Evolutionary conservation across 1,140 invertebrate genomes (phyloP).

Genomic region (Bilobella aurantiaca): DNA sequence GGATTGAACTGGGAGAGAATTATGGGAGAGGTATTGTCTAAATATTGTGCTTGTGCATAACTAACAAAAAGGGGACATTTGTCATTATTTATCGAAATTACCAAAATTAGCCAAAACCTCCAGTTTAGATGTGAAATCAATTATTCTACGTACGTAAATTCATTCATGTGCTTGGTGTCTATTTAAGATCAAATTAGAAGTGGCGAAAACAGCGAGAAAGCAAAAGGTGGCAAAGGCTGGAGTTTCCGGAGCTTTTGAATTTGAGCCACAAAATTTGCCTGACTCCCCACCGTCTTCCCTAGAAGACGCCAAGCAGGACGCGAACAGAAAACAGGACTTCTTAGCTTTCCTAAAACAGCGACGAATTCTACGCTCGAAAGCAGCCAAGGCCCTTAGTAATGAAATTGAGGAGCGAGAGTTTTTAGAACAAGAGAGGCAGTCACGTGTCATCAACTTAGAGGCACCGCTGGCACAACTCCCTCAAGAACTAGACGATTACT

Average conservation of each 20-base stretch:
- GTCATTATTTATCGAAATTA: too few species aligned
- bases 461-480: too few species aligned
- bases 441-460: too few species aligned
- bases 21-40: slow-evolving; percentile 43
- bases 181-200: background rate
- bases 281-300: background rate
- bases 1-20: slow-evolving; percentile 56
- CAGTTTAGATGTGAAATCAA: background rate
- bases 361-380: slow-evolving; percentile 4
- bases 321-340: slow-evolving; percentile 16
- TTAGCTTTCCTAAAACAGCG: slow-evolving; percentile 20
- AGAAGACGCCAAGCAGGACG: background rate
- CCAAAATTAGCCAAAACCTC: too few species aligned
- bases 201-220: background rate
- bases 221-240: background rate
- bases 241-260: too few species aligned
- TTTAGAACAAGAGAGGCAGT: background rate
- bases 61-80: too few species aligned
- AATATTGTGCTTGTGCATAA: too few species aligned
- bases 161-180: too few species aligned
- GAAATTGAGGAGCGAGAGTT: slow-evolving; percentile 11
- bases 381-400: background rate
- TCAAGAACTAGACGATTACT: background rate
- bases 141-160: background rate
- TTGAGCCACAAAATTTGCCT: background rate